Evolutionary conservation across 2,888 invertebrate species (phyloP), one percentile per base, ranked within the genome.

Genomic region (Cryptus viduatorius): DNA sequence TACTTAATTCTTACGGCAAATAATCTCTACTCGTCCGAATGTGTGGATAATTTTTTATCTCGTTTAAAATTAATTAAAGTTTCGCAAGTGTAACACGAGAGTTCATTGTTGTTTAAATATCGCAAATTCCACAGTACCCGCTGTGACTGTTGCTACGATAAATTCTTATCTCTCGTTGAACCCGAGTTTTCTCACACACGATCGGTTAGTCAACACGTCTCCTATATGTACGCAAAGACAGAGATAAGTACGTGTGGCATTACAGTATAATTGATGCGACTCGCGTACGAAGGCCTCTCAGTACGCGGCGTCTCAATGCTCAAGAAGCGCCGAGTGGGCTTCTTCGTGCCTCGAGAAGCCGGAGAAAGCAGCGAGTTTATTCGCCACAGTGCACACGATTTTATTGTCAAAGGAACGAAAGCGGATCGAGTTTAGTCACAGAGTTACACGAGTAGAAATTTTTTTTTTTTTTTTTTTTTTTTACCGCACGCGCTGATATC

Each of bases 331-430:
- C 64, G 59, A 48, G 50, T 31, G 31, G 37, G 46, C 67, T 67
- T 31, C 59, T 65, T 42, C 71, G 64, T 56, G 75, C 71, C 79
- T 67, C 76, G 72, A 24, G 50, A 80, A 77, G 67, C 19, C 31
- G 84, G 81, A 81, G 81, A 84, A 84, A 84, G 80, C 65, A 64
- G 83, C 53, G 59, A 79, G 44, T 77, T 42, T 67, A 59, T 61
- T 77, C 73, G 53, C 31, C 61, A 29, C 80, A 53, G 76, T 84
- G 59, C 72, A 53, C 84, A 78, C 80, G 78, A 75, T 84, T 76
- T 84, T 81, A 78, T 84, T 81, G 81, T 81, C 81, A 78, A 78
- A 78, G 78, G 65, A 84, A 84, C 64, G 84, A 84, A 81, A 84
- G 84, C 81, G 68, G 72, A 84, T 65, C 80, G 80, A 31, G 50